phyloP scores from a whole-genome alignment of 64 coral and sea anemone species.

The Pocillopora verrucosa region DNA sequence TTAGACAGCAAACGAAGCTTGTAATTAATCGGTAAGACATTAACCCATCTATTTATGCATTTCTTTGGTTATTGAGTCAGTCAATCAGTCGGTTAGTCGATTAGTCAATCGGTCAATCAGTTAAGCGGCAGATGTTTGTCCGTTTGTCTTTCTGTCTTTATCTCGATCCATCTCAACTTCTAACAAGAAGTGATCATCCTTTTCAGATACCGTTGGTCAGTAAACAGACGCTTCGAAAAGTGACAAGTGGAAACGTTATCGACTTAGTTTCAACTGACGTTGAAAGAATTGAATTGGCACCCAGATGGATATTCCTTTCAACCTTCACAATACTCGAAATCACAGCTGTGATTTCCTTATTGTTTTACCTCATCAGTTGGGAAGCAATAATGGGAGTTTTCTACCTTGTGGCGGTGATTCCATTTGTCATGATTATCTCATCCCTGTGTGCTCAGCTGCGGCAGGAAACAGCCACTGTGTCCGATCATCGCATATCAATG shows the following conservation, averaged over 20 bases:
- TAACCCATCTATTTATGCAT: no score
- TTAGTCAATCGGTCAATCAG: no score
- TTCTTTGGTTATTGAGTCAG: no score
- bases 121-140: no score
- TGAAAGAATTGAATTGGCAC: constrained; percentile 13
- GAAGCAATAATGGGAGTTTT: constrained; percentile 16
- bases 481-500: constrained; percentile 35
- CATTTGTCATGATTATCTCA: neutral
- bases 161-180: neutral
- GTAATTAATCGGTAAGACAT: no score
- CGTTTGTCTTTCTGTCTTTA: neutral
- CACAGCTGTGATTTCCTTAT: neutral
- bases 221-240: neutral
- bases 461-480: constrained; percentile 10
- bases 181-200: neutral
- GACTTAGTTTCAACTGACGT: constrained; percentile 46
- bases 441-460: constrained; percentile 22
- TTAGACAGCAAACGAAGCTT: no score
- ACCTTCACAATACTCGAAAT: constrained; percentile 4
- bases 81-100: no score
- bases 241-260: constrained; percentile 34
- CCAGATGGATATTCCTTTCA: neutral
- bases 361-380: constrained; percentile 41
- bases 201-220: constrained; percentile 10
- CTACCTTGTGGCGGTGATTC: neutral